A percentile compares a stretch with the other conserved stretches of the same genome.
Conservation (phyloP, 2,888 invertebrate genomes). For the Cactoblastis cactorum region DNA sequence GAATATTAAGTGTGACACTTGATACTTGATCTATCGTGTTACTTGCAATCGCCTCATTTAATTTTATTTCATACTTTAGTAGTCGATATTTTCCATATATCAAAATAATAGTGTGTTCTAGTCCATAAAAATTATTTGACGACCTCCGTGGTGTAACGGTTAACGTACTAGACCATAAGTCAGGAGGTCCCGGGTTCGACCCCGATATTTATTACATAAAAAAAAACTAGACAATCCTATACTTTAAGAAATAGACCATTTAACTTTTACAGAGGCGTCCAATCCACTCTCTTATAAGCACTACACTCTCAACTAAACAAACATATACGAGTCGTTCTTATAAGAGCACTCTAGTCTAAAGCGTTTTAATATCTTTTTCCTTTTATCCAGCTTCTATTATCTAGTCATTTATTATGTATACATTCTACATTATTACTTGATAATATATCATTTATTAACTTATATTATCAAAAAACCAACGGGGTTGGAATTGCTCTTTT, state of each 20-base stretch:
- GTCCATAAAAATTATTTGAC: too few relatives aligned
- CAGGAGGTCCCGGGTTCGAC: not conserved
- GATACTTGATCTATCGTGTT: slow-evolving; percentile 14
- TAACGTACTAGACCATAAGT: too few relatives aligned
- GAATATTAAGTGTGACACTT: slow-evolving; percentile 46
- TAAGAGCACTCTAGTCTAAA: slow-evolving; percentile 1
- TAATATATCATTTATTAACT: too few relatives aligned
- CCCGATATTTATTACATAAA: not conserved
- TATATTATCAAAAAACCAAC: too few relatives aligned
- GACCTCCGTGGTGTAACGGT: too few relatives aligned
- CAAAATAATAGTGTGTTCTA: not conserved
- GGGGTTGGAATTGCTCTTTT: too few relatives aligned
- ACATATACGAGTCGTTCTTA: not conserved
- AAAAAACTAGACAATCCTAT: not conserved
- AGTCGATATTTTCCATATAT: too few relatives aligned
- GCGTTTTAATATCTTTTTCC: slow-evolving; percentile 1
- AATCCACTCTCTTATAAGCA: not conserved
- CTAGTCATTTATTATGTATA: not conserved
- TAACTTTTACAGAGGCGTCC: not conserved
- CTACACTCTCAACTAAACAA: not conserved
- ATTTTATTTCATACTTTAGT: not conserved
- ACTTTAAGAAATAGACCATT: not conserved
- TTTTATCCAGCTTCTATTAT: slow-evolving; percentile 1
- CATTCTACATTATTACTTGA: too few relatives aligned
- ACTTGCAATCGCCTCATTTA: not conserved